Percentiles rank a stretch among this genome's conserved stretches.
These are phyloP conservation scores for Betta splendens DNA, from an alignment of 2,797 vertebrate species.

Conservation along the genomic window DNA sequence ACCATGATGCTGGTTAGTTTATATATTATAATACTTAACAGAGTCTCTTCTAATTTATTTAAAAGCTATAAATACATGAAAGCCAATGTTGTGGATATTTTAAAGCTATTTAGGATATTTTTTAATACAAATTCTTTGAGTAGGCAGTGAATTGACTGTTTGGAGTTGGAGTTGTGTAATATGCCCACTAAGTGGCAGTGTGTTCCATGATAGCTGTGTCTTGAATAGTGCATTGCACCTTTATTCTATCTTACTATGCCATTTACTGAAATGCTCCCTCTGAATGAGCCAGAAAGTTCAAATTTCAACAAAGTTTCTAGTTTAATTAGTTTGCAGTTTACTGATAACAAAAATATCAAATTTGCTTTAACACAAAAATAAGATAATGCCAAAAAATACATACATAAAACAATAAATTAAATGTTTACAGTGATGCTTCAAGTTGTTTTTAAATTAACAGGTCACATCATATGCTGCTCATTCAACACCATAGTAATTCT, in stretches of 20 bases:
- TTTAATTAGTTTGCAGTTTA: too few species aligned
- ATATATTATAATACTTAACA: constrained; percentile 9
- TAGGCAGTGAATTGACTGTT: too few species aligned
- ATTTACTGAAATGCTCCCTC: neutral
- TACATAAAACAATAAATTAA: too few species aligned
- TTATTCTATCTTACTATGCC: too few species aligned
- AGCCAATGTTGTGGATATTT: neutral
- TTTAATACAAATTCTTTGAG: too few species aligned
- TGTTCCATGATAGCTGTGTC: constrained; percentile 11
- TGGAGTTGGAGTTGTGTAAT: constrained; percentile 35
- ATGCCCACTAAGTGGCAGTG: constrained; percentile 53
- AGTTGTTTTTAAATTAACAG: neutral
- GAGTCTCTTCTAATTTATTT: constrained; percentile 30
- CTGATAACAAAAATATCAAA: too few species aligned
- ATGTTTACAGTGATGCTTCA: neutral
- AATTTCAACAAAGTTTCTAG: neutral
- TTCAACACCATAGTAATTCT: neutral
- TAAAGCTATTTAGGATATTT: too few species aligned
- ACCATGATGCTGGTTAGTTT: neutral
- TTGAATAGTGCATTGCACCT: neutral
- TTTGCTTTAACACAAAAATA: too few species aligned
- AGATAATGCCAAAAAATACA: too few species aligned
- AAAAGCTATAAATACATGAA: constrained; percentile 35
- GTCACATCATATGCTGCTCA: neutral
- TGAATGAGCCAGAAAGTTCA: neutral